Evolutionary conservation across 2,113 vertebrate species (phyloP), one percentile per base, ranked within the genome.

Genomic region (Sminthopsis crassicaudata): DNA sequence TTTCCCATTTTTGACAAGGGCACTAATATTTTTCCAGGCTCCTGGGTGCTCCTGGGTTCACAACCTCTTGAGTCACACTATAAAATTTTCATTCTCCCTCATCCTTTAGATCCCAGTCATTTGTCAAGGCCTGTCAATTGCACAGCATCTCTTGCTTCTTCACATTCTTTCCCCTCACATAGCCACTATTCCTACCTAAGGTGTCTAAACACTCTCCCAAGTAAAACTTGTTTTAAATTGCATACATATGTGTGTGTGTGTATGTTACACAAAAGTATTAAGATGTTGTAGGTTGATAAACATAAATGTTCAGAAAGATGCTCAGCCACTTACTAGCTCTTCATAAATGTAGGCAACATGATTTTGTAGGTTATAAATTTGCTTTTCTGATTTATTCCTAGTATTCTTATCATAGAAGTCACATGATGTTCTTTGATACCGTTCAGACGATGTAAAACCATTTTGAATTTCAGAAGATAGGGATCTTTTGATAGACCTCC

Each of bases 401-500:
- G 97, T 97, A 95, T 98, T 98, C 96, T 97, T 96, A 98, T 97
- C 97, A 97, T 92, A 97, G 97, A 95, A 97, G 97, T 98, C 97
- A 97, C 95, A 97, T 97, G 96, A 97, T 94, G 90, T 93, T 96
- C 97, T 98, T 98, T 98, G 97, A 98, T 97, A 96, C 97, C 92
- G 97, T 97, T 98, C 97, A 97, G 97, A 98, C 97, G 97, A 98
- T 48, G 97, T 97, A 97, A 97, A 97, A 97, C 97, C 96, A 98
- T 98, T 97, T 98, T 98, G 97, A 98, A 97, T 98, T 97, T 98
- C 97, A 98, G 97, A 98, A 97, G 97, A 97, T 96, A 94, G 1
- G n/a, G 94, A 94, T 98, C 97, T 98, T 98, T 98, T 98, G 97
- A 98, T 97, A 96, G 97, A 97, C 97, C 97, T 97, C 97, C 97